Conservation (phyloP, 2,113 vertebrate species). For the Hystrix cristata region DNA sequence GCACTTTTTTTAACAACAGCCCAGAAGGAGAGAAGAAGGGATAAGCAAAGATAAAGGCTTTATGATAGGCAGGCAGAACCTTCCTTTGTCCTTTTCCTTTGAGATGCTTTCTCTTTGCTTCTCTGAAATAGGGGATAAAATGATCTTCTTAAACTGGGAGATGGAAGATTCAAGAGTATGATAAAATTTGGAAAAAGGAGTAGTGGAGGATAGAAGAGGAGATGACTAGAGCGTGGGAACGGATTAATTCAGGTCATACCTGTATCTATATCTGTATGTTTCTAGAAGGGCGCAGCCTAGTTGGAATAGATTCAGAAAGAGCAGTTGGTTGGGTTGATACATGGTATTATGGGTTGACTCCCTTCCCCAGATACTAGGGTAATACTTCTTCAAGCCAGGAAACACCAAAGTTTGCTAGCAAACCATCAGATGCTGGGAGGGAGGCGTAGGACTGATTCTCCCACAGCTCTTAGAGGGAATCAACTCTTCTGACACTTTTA, state of each 20-base stretch:
- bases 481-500: not conserved
- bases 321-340: not conserved
- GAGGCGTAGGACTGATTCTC: rapidly evolving
- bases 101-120: not conserved
- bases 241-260: not conserved
- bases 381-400: not conserved
- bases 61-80: rapidly evolving
- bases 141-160: not conserved
- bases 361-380: not conserved
- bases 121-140: not conserved
- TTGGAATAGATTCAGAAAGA: not conserved
- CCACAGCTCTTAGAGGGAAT: not conserved
- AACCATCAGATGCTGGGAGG: not conserved
- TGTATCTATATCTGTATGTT: not conserved
- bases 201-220: rapidly evolving
- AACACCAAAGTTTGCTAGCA: not conserved
- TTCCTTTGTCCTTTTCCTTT: not conserved
- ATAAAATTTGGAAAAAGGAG: not conserved
- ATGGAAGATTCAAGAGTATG: not conserved
- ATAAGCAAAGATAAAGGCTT: not conserved
- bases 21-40: not conserved
- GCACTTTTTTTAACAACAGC: not conserved
- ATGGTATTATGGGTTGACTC: not conserved
- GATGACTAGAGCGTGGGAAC: not conserved
- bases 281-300: not conserved